Conservation (phyloP, 2,888 invertebrate genomes). For the Bombyx huttoni region DNA sequence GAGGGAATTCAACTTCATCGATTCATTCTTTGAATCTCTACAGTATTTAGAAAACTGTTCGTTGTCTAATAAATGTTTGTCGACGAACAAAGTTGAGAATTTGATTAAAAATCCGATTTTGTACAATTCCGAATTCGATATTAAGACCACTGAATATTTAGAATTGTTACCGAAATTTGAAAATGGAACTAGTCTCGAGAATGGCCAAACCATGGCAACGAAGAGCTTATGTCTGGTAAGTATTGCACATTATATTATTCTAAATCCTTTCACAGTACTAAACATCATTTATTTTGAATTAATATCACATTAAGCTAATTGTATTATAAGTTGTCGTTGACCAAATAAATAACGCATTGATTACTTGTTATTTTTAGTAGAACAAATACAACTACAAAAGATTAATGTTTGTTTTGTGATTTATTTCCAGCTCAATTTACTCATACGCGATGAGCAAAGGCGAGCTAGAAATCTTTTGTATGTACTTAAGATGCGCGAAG, state of each 20-base stretch:
- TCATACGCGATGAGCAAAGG: constrained; percentile 65
- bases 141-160: constrained; percentile 37
- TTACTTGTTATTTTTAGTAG: not conserved
- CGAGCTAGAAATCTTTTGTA: constrained; percentile 60
- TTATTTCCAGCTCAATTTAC: constrained; percentile 56
- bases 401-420: too few species aligned
- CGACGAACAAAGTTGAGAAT: constrained; percentile 31
- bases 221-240: constrained; percentile 68
- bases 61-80: constrained; percentile 34
- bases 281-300: not conserved
- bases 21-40: constrained; percentile 62
- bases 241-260: constrained; percentile 18
- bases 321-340: not conserved
- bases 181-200: constrained; percentile 39
- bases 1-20: constrained; percentile 59
- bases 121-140: constrained; percentile 27
- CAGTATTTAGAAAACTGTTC: constrained; percentile 56
- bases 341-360: not conserved
- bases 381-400: too few species aligned
- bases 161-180: constrained; percentile 46
- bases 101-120: constrained; percentile 24
- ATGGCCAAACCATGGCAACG: constrained; percentile 60
- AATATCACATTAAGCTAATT: not conserved
- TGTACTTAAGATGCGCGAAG: constrained; percentile 62
- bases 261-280: too few species aligned